Conservation (phyloP, 2,888 invertebrate species). For the Perizoma affinitatum region DNA sequence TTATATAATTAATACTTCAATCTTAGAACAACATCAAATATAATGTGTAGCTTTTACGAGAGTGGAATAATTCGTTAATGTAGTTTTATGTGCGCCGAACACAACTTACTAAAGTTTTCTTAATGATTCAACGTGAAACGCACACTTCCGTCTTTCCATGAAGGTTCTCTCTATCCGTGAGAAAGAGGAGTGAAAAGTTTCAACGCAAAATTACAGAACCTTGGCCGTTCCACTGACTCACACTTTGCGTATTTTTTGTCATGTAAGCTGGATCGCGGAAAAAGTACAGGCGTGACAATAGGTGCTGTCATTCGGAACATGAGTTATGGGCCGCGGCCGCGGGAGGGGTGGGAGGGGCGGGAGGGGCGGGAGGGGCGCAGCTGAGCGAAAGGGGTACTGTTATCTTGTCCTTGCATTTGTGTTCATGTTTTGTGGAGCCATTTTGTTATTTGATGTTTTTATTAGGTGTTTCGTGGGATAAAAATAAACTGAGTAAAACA, state of each 20-base stretch:
- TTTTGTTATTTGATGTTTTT: slow-evolving; percentile 22
- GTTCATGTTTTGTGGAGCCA: slow-evolving; percentile 14
- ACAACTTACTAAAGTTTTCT: too few species aligned
- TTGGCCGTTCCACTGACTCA: slow-evolving; percentile 12
- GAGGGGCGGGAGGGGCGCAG: slow-evolving; percentile 43
- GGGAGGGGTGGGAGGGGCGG: too few species aligned
- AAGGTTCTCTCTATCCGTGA: too few species aligned
- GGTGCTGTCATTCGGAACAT: slow-evolving; percentile 60
- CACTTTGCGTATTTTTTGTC: slow-evolving; percentile 23
- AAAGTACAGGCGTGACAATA: slow-evolving; percentile 61
- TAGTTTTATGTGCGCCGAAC: too few species aligned
- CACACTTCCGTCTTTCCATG: too few species aligned
- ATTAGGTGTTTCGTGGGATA: slow-evolving; percentile 10
- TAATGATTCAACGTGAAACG: too few species aligned
- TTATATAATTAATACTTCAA: too few species aligned
- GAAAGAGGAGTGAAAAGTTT: too few species aligned
- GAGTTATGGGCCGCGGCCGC: slow-evolving; percentile 60
- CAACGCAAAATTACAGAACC: neutral
- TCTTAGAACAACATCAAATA: too few species aligned
- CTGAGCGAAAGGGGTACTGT: slow-evolving; percentile 46
- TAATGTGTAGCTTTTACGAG: too few species aligned
- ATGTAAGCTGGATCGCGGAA: slow-evolving; percentile 51
- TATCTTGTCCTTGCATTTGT: slow-evolving; percentile 28
- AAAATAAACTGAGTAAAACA: slow-evolving; percentile 12
- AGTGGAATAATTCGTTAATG: too few species aligned